phyloP scores from a whole-genome alignment of 37 sponge, comb jelly and placozoan species.

The Sycon ciliatum region DNA sequence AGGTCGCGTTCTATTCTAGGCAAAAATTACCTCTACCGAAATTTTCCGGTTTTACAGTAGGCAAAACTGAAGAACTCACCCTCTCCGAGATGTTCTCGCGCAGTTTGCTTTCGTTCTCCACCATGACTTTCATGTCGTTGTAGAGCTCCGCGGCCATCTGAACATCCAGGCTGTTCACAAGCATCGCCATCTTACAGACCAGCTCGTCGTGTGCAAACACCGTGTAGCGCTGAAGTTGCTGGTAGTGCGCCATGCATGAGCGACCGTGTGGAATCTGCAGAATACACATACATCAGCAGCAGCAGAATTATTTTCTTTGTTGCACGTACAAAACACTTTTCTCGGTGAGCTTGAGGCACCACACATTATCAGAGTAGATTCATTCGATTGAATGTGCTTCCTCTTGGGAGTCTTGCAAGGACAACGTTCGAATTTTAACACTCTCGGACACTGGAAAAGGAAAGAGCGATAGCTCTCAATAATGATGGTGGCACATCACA shows the following conservation, averaged over 20 bases:
- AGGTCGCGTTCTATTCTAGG: too few relatives aligned
- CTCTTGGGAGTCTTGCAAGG: too few relatives aligned
- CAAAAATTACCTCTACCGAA: too few relatives aligned
- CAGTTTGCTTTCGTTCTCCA: not conserved
- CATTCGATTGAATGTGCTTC: too few relatives aligned
- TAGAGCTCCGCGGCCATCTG: slow-evolving; percentile 28
- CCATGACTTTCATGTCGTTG: not conserved
- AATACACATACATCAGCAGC: not conserved
- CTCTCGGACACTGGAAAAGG: too few relatives aligned
- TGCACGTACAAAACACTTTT: not conserved
- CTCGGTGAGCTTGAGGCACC: not conserved
- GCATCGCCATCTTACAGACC: slow-evolving; percentile 59
- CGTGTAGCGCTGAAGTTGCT: slow-evolving; percentile 36
- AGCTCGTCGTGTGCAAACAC: slow-evolving; percentile 97
- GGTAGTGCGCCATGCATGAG: slow-evolving; percentile 73
- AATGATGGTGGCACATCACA: too few relatives aligned
- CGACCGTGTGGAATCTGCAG: slow-evolving; percentile 72
- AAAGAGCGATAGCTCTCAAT: too few relatives aligned
- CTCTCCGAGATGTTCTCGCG: not conserved
- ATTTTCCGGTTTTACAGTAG: too few relatives aligned
- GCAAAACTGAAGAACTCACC: not conserved
- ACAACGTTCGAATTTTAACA: too few relatives aligned
- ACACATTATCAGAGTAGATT: not conserved
- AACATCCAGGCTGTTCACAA: slow-evolving; percentile 41
- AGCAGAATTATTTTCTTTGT: not conserved